phyloP scores from a whole-genome alignment of 2,113 vertebrate species.

The Lethenteron camtschaticum region DNA sequence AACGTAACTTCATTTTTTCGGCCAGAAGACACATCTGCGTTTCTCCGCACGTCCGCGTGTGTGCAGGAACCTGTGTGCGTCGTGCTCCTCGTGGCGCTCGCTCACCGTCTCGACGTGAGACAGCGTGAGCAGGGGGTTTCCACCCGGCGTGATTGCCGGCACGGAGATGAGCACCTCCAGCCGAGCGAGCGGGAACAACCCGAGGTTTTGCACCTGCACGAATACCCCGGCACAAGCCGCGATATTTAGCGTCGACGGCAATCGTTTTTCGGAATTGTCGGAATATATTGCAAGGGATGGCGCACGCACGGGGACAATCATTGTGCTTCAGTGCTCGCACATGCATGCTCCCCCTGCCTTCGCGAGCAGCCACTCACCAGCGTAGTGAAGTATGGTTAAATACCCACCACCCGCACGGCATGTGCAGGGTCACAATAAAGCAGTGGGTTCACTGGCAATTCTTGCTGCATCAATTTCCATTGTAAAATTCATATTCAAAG shows the following conservation, averaged over 20 bases:
- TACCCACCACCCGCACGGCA: too few relatives aligned
- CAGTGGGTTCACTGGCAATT: too few relatives aligned
- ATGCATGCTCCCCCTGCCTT: neutral
- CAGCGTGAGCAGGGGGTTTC: constrained; percentile 42
- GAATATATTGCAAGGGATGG: neutral
- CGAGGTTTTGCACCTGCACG: constrained; percentile 57
- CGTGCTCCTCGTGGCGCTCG: constrained; percentile 23
- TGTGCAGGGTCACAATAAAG: too few relatives aligned
- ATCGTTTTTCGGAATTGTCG: neutral
- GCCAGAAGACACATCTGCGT: too few relatives aligned
- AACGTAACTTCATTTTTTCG: too few relatives aligned
- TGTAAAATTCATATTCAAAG: too few relatives aligned
- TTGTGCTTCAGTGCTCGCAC: neutral
- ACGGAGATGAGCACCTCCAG: constrained; percentile 33
- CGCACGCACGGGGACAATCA: neutral
- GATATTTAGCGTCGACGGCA: too few relatives aligned
- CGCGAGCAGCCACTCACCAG: neutral
- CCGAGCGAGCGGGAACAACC: constrained; percentile 34
- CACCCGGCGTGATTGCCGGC: constrained; percentile 30
- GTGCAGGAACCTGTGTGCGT: too few relatives aligned
- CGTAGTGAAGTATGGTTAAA: neutral
- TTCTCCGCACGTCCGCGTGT: too few relatives aligned
- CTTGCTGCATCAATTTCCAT: too few relatives aligned
- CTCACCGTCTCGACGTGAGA: constrained; percentile 32
- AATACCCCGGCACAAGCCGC: neutral